Evolutionary conservation across 1,140 invertebrate genomes (phyloP).

Genomic region (Armadillidium nasatum): DNA sequence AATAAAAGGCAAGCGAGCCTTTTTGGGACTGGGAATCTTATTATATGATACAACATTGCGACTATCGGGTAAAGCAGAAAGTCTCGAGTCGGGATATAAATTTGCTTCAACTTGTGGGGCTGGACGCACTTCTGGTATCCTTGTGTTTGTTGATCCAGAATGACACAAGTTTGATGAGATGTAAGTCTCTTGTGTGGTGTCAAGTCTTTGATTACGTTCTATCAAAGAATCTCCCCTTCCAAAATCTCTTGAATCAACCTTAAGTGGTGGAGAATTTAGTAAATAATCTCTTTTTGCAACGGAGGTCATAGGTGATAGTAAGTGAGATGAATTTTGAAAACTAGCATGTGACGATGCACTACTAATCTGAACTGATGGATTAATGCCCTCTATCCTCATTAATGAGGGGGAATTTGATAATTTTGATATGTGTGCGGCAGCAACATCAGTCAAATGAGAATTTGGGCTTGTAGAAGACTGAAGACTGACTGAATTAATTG

Average conservation of each 20-base stretch:
- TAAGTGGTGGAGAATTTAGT: neutral
- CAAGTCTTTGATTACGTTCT: constrained; percentile 33
- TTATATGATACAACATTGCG: constrained; percentile 30
- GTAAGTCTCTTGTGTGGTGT: constrained; percentile 31
- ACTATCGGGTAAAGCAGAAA: constrained; percentile 24
- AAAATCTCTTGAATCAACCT: neutral
- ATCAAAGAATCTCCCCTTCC: constrained; percentile 29
- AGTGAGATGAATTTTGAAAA: neutral
- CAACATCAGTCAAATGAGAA: neutral
- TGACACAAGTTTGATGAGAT: constrained; percentile 1
- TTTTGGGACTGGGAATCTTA: constrained; percentile 25
- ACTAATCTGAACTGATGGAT: constrained; percentile 1
- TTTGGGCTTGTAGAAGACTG: neutral
- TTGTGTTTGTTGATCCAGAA: constrained; percentile 6
- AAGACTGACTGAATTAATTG: neutral
- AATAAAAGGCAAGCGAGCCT: neutral
- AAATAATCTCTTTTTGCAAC: neutral
- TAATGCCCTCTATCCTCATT: neutral
- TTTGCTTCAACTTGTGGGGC: neutral
- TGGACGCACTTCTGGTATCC: neutral
- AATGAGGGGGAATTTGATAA: neutral
- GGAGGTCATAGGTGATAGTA: neutral
- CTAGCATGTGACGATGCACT: neutral
- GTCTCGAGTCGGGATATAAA: constrained; percentile 22
- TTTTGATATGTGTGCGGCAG: neutral